Evolutionary conservation across 2,888 invertebrate species (phyloP), one percentile per base, ranked within the genome.

Genomic region (Eupithecia inturbata): DNA sequence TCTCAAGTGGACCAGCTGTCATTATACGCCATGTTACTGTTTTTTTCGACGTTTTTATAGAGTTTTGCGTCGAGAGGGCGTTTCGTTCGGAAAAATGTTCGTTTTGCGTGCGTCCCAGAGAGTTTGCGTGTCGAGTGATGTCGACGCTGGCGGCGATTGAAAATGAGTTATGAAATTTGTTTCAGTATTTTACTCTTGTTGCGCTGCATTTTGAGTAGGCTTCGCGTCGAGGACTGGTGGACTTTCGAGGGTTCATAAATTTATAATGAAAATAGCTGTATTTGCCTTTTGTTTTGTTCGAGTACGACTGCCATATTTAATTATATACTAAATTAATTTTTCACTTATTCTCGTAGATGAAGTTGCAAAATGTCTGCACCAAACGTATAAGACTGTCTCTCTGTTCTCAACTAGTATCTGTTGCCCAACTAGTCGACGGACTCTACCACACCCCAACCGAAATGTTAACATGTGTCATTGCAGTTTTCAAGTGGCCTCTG

Each of bases 1-100:
- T 94, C 93, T 94, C 94, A 95, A 95, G 95, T 95, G 95, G 94
- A 94, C 95, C 95, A 95, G 95, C 95, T 95, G 95, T 95, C 95
- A 95, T 95, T 95, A 95, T 95, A 93, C 94, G 94, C 94, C 92
- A 95, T 95, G 95, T 93, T 93, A 94, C 94, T 92, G 94, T 95
- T 93, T 94, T 93, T 94, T 94, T 94, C 89, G 92, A 91, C 90
- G 92, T 92, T 94, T 94, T 95, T 91, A 93, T 94, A 92, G 92
- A 94, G 94, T 93, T 94, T 93, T 92, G 88, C 92, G 89, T 89
- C 84, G 92, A 91, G 88, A 91, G 92, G 92, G 93, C 93, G 93
- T 92, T 91, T 89, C 90, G 92, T 92, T 92, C 88, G 92, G 94
- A 92, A 94, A 93, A 94, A 94, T 94, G 93, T 91, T 91, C 93